Conservation (phyloP, 1,140 invertebrate species). For the Heliconius congener region DNA sequence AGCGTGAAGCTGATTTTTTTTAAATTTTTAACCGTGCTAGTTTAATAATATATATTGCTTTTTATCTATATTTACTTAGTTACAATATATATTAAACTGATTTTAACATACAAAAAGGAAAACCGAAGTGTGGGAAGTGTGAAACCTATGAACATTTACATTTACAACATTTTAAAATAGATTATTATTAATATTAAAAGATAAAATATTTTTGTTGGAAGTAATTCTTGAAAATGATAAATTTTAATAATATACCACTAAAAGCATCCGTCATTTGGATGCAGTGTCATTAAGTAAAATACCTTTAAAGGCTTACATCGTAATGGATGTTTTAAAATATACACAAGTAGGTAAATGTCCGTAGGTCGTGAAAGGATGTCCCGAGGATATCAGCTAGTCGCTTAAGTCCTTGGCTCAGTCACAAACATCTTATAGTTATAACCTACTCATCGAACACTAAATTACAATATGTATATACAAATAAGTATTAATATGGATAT, state of each 20-base stretch:
- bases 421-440: slow-evolving; percentile 22
- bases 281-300: slow-evolving; percentile 13
- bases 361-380: slow-evolving; percentile 65
- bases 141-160: too few relatives aligned
- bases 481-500: neutral
- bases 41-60: too few relatives aligned
- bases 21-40: too few relatives aligned
- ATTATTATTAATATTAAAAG: too few relatives aligned
- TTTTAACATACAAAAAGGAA: too few relatives aligned
- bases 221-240: neutral
- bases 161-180: too few relatives aligned
- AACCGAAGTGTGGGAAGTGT: too few relatives aligned
- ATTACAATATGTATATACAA: neutral
- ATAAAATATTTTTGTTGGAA: neutral
- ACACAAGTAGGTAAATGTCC: slow-evolving; percentile 35
- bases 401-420: slow-evolving; percentile 54
- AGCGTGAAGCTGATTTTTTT: too few relatives aligned
- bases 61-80: too few relatives aligned
- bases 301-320: slow-evolving; percentile 13
- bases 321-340: slow-evolving; percentile 20
- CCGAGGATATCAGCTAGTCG: slow-evolving; percentile 51
- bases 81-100: too few relatives aligned
- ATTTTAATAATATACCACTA: neutral
- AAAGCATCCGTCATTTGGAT: neutral
- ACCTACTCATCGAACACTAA: neutral